Percentiles rank a stretch among this genome's conserved stretches.
These are phyloP conservation scores for Mythimna impura DNA, from an alignment of 2,888 invertebrate genomes.

Conservation along the genomic window DNA sequence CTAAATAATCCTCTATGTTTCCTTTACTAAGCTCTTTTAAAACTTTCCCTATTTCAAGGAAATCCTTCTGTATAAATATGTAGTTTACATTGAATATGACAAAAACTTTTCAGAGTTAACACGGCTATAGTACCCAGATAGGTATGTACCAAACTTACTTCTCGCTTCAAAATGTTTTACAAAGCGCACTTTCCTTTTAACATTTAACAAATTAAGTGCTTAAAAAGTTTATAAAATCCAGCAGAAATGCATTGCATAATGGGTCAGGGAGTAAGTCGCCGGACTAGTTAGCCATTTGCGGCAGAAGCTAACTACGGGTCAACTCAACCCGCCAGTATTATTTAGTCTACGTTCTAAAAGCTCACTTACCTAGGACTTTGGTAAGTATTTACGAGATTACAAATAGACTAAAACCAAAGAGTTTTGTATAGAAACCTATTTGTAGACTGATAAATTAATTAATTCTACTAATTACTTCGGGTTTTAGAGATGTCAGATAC, in stretches of 20 bases:
- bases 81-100: slow-evolving; percentile 28
- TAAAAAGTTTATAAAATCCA: slow-evolving; percentile 41
- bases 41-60: slow-evolving; percentile 22
- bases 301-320: slow-evolving; percentile 58
- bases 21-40: slow-evolving; percentile 33
- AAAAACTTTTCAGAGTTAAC: slow-evolving; percentile 18
- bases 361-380: slow-evolving; percentile 30
- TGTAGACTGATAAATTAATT: slow-evolving; percentile 9
- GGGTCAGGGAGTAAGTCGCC: slow-evolving; percentile 35
- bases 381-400: slow-evolving; percentile 15
- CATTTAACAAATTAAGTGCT: slow-evolving; percentile 37
- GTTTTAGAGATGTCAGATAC: not conserved
- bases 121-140: not conserved
- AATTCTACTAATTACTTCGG: not conserved
- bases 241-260: slow-evolving; percentile 58
- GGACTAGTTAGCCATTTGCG: slow-evolving; percentile 71
- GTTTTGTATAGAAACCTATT: slow-evolving; percentile 5
- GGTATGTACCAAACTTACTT: slow-evolving; percentile 1
- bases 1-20: slow-evolving; percentile 36
- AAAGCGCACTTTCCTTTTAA: slow-evolving; percentile 21
- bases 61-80: slow-evolving; percentile 39
- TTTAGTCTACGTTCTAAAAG: slow-evolving; percentile 65
- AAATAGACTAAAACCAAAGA: not conserved
- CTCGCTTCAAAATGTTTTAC: slow-evolving; percentile 23
- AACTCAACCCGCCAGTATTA: slow-evolving; percentile 65